Percentiles rank a stretch among this genome's conserved stretches.
These are phyloP conservation scores for Eilema depressum DNA, from an alignment of 2,888 invertebrate species.

Conservation along the genomic window DNA sequence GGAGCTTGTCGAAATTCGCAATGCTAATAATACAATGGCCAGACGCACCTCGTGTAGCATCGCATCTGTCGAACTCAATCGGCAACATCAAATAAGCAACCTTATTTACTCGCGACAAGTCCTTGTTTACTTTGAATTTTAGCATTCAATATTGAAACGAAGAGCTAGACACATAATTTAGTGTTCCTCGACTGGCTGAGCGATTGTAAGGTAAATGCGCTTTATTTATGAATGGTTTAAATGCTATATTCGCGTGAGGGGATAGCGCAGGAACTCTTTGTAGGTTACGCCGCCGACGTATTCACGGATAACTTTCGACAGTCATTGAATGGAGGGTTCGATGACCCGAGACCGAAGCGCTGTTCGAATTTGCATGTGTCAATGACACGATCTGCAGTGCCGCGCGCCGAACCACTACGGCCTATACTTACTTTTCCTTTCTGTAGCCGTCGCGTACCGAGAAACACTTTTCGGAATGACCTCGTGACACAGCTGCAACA, in stretches of 20 bases:
- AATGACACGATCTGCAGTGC: slow-evolving; percentile 80
- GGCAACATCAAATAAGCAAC: slow-evolving; percentile 57
- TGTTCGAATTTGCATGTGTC: slow-evolving; percentile 85
- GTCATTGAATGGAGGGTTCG: slow-evolving; percentile 84
- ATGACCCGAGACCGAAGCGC: slow-evolving; percentile 79
- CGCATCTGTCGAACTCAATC: slow-evolving; percentile 66
- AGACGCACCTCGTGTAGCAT: slow-evolving; percentile 74
- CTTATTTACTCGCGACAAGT: slow-evolving; percentile 60
- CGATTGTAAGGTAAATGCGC: slow-evolving; percentile 64
- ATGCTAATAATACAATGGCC: slow-evolving; percentile 82
- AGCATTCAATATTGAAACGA: slow-evolving; percentile 58
- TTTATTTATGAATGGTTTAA: slow-evolving; percentile 68
- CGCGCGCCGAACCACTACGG: slow-evolving; percentile 62
- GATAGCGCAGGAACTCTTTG: slow-evolving; percentile 60
- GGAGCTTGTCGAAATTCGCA: slow-evolving; percentile 81
- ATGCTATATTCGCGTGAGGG: slow-evolving; percentile 67
- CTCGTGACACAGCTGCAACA: slow-evolving; percentile 74
- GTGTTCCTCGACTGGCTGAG: slow-evolving; percentile 61
- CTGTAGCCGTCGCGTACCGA: slow-evolving; percentile 72
- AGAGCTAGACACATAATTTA: slow-evolving; percentile 71
- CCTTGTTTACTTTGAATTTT: slow-evolving; percentile 55
- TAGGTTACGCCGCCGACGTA: slow-evolving; percentile 68
- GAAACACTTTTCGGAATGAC: slow-evolving; percentile 78
- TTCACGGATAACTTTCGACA: slow-evolving; percentile 84
- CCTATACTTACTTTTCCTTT: slow-evolving; percentile 86